phyloP scores from a whole-genome alignment of 2,888 invertebrate species.

The Synanthedon andrenaeformis region DNA sequence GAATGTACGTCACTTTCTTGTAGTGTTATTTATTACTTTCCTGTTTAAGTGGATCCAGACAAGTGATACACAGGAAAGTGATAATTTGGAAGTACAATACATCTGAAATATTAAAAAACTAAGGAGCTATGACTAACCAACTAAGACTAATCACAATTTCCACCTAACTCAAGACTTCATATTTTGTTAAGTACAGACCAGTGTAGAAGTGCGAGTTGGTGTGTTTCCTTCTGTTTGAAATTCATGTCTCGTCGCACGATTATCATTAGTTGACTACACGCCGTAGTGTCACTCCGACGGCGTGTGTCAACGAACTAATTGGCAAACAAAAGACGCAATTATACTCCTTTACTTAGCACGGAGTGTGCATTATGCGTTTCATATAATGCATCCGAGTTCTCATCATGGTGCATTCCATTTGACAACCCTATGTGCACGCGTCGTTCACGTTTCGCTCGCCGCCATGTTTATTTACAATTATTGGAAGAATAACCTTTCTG shows the following conservation, averaged over 20 bases:
- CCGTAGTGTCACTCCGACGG: constrained; percentile 18
- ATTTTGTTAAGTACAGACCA: too few species aligned
- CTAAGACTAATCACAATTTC: too few species aligned
- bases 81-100: too few species aligned
- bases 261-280: constrained; percentile 21
- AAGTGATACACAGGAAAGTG: too few species aligned
- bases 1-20: too few species aligned
- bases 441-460: too few species aligned
- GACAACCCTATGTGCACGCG: not conserved
- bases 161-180: too few species aligned
- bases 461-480: too few species aligned
- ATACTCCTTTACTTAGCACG: constrained; percentile 2
- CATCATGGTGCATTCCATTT: constrained; percentile 1
- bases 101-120: too few species aligned
- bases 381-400: constrained; percentile 5
- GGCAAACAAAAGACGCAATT: constrained; percentile 36
- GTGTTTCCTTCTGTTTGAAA: not conserved
- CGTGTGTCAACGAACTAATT: constrained; percentile 54
- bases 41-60: too few species aligned
- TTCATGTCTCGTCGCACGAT: constrained; percentile 10
- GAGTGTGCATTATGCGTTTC: not conserved
- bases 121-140: too few species aligned
- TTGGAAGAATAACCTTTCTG: not conserved
- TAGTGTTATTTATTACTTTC: too few species aligned
- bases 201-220: not conserved